phyloP scores from a whole-genome alignment of 1,140 invertebrate species.

The Phortica variegata region DNA sequence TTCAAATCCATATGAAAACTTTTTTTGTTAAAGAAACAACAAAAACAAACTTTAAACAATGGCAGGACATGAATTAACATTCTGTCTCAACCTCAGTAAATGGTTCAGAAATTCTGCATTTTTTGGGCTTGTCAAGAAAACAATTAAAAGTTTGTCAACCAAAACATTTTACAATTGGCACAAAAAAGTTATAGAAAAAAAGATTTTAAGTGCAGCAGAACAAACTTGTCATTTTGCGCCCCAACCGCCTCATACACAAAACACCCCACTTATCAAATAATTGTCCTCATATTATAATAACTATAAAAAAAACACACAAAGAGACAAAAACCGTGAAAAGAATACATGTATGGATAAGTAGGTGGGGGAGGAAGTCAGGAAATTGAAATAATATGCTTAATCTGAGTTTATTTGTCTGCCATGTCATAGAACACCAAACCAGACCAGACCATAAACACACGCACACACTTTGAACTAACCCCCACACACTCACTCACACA shows the following conservation, averaged over 20 bases:
- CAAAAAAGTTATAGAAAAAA: neutral
- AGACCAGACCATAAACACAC: constrained; percentile 14
- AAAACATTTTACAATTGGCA: constrained; percentile 30
- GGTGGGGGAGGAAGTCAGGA: constrained; percentile 23
- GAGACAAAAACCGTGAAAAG: constrained; percentile 13
- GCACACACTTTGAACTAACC: constrained; percentile 1
- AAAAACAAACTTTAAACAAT: constrained; percentile 19
- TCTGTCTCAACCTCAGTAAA: no score
- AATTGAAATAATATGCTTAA: constrained; percentile 41
- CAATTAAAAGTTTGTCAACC: constrained; percentile 52
- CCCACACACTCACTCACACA: constrained; percentile 4
- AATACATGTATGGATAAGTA: neutral
- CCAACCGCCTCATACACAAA: neutral
- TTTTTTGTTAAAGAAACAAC: constrained; percentile 15
- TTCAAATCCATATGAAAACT: constrained; percentile 44
- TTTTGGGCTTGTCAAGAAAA: constrained; percentile 25
- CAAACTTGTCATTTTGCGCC: neutral
- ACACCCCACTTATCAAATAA: constrained; percentile 50
- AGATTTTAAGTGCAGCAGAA: no score
- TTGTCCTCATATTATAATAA: constrained; percentile 47
- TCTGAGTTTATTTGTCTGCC: constrained; percentile 17
- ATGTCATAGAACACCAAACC: constrained; percentile 15
- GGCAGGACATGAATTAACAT: constrained; percentile 16
- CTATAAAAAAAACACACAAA: constrained; percentile 21
- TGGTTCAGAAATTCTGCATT: no score